Conservation (phyloP, 2,888 invertebrate genomes). For the Patella caerulea region DNA sequence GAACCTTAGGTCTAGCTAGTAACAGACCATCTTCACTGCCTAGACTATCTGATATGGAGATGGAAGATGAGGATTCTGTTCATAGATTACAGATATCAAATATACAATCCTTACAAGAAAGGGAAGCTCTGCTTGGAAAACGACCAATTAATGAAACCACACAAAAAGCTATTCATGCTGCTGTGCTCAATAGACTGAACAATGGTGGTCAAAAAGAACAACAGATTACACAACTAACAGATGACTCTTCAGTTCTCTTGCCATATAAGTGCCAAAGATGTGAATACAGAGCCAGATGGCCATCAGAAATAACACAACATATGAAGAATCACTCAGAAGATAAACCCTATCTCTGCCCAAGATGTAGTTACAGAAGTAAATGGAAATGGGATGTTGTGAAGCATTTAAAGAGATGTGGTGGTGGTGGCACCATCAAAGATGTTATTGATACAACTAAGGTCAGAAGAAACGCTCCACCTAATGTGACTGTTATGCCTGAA, state of each 20-base stretch:
- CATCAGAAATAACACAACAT: conserved; percentile 71
- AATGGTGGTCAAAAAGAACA: conserved; percentile 14
- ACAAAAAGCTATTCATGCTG: conserved; percentile 42
- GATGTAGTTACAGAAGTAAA: conserved; percentile 70
- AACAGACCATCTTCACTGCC: conserved; percentile 42
- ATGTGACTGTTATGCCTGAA: conserved; percentile 62
- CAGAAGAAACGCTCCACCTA: conserved; percentile 59
- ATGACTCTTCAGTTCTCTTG: conserved; percentile 44
- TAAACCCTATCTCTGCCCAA: conserved; percentile 70
- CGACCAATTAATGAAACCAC: conserved; percentile 35
- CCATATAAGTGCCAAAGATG: conserved; percentile 70
- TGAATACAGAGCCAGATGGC: conserved; percentile 71
- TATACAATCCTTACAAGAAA: conserved; percentile 16
- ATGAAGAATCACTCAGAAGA: conserved; percentile 72
- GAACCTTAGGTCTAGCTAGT: conserved; percentile 28
- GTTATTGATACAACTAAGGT: conserved; percentile 66
- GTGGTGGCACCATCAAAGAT: conserved; percentile 74
- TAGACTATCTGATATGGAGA: conserved; percentile 9
- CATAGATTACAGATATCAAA: conserved; percentile 13
- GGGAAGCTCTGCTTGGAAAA: conserved; percentile 17
- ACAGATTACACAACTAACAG: conserved; percentile 8
- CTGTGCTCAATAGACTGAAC: conserved; percentile 33
- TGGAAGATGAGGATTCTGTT: conserved; percentile 22
- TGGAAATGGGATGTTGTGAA: conserved; percentile 73
- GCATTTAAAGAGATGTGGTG: conserved; percentile 69